Evolutionary conservation across 2,888 invertebrate genomes (phyloP).

Genomic region (Aporophyla nigra): DNA sequence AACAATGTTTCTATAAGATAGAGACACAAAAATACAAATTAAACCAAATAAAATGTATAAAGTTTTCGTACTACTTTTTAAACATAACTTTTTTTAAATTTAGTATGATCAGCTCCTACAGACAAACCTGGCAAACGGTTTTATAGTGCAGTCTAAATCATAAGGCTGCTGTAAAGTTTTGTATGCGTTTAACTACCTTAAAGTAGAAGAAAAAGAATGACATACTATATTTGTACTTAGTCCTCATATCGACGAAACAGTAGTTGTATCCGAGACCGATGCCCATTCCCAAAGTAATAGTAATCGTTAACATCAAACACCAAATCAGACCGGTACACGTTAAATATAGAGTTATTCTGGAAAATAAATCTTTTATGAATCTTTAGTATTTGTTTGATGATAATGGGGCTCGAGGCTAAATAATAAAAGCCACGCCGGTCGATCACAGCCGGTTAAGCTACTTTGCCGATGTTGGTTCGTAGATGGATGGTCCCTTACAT

Average conservation of each 20-base stretch:
- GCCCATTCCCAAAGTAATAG: constrained; percentile 65
- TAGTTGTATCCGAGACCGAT: constrained; percentile 76
- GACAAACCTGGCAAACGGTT: background rate
- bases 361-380: background rate
- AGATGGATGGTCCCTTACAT: no score
- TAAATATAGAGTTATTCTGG: constrained; percentile 47
- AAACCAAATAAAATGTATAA: background rate
- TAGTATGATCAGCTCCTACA: background rate
- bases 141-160: background rate
- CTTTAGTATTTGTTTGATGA: background rate
- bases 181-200: background rate
- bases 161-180: background rate
- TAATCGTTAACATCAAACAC: constrained; percentile 56
- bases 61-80: background rate
- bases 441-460: no score
- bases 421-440: background rate
- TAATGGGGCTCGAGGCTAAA: background rate
- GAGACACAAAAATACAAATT: background rate
- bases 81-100: background rate
- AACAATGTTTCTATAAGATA: background rate
- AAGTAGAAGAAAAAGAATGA: background rate
- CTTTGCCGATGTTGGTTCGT: no score
- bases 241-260: constrained; percentile 72
- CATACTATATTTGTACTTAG: constrained; percentile 66
- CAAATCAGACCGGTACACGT: constrained; percentile 41